Evolutionary conservation across 2,113 vertebrate species (phyloP), one percentile per base, ranked within the genome.

Genomic region (Ceyx margarethae): DNA sequence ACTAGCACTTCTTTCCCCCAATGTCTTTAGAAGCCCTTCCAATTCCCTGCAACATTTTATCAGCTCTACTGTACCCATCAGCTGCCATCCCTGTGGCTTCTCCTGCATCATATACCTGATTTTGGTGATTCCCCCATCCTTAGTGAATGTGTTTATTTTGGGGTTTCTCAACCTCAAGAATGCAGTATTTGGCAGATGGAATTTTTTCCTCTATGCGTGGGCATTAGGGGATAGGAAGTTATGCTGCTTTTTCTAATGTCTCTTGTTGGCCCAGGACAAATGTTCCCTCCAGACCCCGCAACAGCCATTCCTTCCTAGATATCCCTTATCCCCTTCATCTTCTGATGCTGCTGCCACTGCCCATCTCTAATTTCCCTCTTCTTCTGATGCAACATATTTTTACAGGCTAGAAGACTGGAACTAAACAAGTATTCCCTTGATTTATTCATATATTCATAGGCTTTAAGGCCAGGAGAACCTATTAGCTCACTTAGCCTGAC

Each of bases 361-460:
- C 77, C 6, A 0, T 43, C 72, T 58, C 69, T 22, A 4, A 35
- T 46, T 89, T 74, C 76, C 62, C 42, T 58, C 45, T 76, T 4
- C 26, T 92, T 25, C 5, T 29, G 40, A 60, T 48, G 60, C 45
- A 43, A 60, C 61, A 3, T 60, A 42, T 48, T 65, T 84, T 81
- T 79, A 7, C 40, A 56, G 64, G 17, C 73, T 19, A 45, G 25
- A 43, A n/a, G 37, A 51, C 71, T 82, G 89, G 71, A 91, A 65
- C 83, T 84, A 68, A 95, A 75, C 37, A 83, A 78, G 48, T 14
- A 35, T 84, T 74, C 23, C 73, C 42, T 57, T 87, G 89, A 89
- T 94, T 95, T 93, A 94, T 93, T 86, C 45, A 45, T 84, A 43
- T 26, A 19, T 78, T 93, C 90, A 65, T 37, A 48, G 83, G 73